Percentiles rank a stretch among this genome's conserved stretches.
phyloP scores from a whole-genome alignment of 2,113 vertebrate species.

The Scomber japonicus region DNA sequence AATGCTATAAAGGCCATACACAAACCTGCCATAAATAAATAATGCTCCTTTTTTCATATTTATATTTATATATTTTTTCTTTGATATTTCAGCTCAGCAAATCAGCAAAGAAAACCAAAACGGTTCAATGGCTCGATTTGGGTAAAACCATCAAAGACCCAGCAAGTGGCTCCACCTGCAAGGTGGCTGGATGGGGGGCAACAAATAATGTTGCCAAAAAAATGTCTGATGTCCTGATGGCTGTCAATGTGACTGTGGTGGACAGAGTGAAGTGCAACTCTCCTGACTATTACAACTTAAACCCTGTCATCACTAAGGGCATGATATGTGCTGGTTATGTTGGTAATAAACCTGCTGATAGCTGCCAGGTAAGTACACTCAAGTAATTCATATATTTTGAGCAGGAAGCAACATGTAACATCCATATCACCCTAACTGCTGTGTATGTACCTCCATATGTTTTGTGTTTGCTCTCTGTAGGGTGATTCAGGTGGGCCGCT shows the following conservation, averaged over 20 bases:
- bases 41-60: too few relatives aligned
- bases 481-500: slow-evolving; percentile 84
- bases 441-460: neutral
- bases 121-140: slow-evolving; percentile 49
- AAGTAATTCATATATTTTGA: neutral
- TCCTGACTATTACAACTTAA: slow-evolving; percentile 52
- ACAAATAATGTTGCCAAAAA: accelerated
- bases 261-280: slow-evolving; percentile 72
- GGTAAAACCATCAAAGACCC: neutral
- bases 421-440: neutral
- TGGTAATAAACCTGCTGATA: slow-evolving; percentile 12
- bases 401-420: neutral
- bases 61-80: too few relatives aligned
- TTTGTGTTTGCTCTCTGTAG: slow-evolving; percentile 41
- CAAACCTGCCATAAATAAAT: too few relatives aligned
- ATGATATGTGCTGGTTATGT: slow-evolving; percentile 80
- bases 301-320: slow-evolving; percentile 54
- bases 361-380: slow-evolving; percentile 24
- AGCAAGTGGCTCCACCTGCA: slow-evolving; percentile 18
- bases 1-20: too few relatives aligned
- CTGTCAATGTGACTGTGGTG: slow-evolving; percentile 74
- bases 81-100: slow-evolving; percentile 64
- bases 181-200: slow-evolving; percentile 80
- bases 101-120: slow-evolving; percentile 41
- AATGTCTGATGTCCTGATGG: slow-evolving; percentile 71